Conservation (phyloP, 2,888 invertebrate species). For the Polydrusus tereticollis region DNA sequence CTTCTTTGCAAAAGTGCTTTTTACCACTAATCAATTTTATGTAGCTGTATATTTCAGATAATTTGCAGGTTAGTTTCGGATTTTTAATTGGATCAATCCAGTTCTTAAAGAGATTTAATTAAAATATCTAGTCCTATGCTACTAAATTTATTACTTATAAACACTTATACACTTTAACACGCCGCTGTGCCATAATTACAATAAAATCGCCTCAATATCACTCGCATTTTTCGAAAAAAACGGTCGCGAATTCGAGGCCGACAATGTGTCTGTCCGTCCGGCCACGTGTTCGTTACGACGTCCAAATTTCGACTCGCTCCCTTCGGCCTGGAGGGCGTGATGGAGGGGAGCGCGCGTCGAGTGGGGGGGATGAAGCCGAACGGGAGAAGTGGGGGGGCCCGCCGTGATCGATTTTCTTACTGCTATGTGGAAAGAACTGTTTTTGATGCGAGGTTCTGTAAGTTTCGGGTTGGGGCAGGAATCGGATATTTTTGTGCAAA, state of each 20-base stretch:
- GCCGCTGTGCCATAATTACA: too few relatives aligned
- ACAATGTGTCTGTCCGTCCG: background rate
- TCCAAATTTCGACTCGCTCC: slow-evolving; percentile 35
- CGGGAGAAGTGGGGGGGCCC: slow-evolving; percentile 19
- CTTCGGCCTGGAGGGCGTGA: slow-evolving; percentile 36
- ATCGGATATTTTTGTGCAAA: too few relatives aligned
- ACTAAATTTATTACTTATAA: too few relatives aligned
- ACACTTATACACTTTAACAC: background rate
- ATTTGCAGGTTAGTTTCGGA: background rate
- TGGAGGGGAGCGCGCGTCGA: slow-evolving; percentile 21
- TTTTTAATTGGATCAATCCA: too few relatives aligned
- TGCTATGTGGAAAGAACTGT: slow-evolving; percentile 34
- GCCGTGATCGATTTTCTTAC: slow-evolving; percentile 43
- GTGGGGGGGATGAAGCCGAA: slow-evolving; percentile 25
- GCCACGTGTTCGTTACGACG: slow-evolving; percentile 28
- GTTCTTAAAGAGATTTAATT: too few relatives aligned
- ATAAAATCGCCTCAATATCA: too few relatives aligned
- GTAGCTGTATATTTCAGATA: too few relatives aligned
- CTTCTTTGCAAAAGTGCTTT: background rate
- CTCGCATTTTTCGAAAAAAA: background rate
- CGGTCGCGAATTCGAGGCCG: slow-evolving; percentile 14
- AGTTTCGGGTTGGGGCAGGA: slow-evolving; percentile 24
- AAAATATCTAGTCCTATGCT: too few relatives aligned
- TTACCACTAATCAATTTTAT: too few relatives aligned
- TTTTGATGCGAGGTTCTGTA: slow-evolving; percentile 36